Evolutionary conservation across 2,888 invertebrate species (phyloP).

Genomic region (Griposia aprilina): DNA sequence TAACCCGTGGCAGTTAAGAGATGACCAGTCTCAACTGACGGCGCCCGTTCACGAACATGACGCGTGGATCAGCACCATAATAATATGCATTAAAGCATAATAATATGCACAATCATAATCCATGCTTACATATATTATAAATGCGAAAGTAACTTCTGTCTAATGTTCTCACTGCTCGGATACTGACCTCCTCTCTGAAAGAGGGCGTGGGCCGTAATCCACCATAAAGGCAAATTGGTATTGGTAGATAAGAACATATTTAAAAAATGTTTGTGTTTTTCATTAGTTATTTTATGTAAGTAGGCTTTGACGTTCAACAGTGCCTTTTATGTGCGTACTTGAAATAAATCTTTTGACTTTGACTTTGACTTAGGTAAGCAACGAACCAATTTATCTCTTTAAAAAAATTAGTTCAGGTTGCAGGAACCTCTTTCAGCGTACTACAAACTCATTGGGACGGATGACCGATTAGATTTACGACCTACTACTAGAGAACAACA

Average conservation of each 20-base stretch:
- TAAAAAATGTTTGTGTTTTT: neutral
- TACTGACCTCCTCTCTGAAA: neutral
- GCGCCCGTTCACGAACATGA: too few relatives aligned
- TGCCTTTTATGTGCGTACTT: neutral
- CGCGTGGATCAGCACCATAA: too few relatives aligned
- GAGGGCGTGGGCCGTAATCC: neutral
- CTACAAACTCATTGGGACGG: neutral
- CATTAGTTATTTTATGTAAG: neutral
- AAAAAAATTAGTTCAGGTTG: neutral
- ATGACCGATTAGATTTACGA: slow-evolving; percentile 16
- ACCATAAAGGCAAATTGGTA: neutral
- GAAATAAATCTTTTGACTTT: neutral
- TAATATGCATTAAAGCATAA: too few relatives aligned
- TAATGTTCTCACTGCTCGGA: neutral
- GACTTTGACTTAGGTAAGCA: neutral
- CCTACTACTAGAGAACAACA: slow-evolving; percentile 9
- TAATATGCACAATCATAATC: too few relatives aligned
- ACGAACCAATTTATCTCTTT: neutral
- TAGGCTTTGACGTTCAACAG: neutral
- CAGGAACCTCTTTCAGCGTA: neutral
- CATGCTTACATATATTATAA: too few relatives aligned
- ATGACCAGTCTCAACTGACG: too few relatives aligned
- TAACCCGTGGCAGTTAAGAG: too few relatives aligned
- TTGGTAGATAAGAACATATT: neutral
- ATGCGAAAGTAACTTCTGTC: too few relatives aligned